A percentile compares a stretch with the other conserved stretches of the same genome.
These are phyloP conservation scores for Mionectes macconnelli DNA, from an alignment of 2,113 vertebrate genomes.

Conservation along the genomic window DNA sequence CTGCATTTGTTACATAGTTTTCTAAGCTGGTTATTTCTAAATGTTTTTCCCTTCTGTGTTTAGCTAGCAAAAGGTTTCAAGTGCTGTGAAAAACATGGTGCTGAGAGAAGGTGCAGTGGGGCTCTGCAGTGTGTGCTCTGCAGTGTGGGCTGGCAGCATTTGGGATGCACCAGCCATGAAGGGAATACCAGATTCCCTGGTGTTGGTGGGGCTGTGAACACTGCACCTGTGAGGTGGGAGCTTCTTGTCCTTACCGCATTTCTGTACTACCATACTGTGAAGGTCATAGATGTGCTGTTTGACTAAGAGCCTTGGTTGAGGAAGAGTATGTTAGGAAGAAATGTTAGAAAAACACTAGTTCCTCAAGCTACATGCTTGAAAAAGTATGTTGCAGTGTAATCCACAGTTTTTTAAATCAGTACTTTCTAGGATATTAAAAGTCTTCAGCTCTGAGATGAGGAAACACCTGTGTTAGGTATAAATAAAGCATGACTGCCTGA, in stretches of 20 bases:
- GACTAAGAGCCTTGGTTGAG: accelerated
- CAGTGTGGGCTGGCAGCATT: background rate
- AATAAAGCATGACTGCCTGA: background rate
- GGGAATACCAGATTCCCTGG: no score
- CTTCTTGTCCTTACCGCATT: background rate
- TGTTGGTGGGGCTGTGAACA: background rate
- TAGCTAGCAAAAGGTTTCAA: background rate
- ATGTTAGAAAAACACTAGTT: background rate
- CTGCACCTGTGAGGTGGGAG: accelerated
- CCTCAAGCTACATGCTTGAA: background rate
- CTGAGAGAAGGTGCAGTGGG: background rate
- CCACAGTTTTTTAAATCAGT: background rate
- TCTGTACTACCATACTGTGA: background rate
- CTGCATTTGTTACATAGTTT: background rate
- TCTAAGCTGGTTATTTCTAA: constrained; percentile 5
- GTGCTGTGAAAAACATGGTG: background rate
- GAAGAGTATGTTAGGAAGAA: background rate
- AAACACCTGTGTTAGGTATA: background rate
- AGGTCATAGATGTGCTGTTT: background rate
- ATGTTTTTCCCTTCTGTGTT: background rate
- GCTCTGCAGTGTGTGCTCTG: accelerated
- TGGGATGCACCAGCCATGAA: accelerated
- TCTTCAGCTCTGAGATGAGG: background rate
- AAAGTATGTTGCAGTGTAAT: background rate
- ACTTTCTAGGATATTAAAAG: background rate